Evolutionary conservation across 2,888 invertebrate species (phyloP).

Genomic region (Idaea biselata): DNA sequence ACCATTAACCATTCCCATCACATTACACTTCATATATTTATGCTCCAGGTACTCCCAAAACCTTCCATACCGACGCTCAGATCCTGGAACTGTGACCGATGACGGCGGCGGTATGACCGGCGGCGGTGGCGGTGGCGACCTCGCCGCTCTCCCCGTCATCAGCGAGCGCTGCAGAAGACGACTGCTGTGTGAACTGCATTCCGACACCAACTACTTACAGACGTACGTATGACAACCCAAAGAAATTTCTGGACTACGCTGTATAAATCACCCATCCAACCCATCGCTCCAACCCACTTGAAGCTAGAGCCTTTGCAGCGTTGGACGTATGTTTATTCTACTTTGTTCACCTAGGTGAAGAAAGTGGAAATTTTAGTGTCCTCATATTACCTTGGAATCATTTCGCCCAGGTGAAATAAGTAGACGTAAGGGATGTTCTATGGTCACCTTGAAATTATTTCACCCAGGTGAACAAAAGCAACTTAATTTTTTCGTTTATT

Average conservation of each 20-base stretch:
- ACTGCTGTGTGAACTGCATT: slow-evolving; percentile 65
- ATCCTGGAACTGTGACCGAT: slow-evolving; percentile 11
- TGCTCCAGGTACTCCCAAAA: slow-evolving; percentile 40
- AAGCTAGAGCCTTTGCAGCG: too few species aligned
- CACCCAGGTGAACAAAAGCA: too few species aligned
- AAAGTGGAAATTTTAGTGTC: too few species aligned
- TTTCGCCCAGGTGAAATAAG: too few species aligned
- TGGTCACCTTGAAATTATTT: too few species aligned
- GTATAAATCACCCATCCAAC: background rate
- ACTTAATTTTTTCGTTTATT: too few species aligned
- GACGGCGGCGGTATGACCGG: slow-evolving; percentile 18
- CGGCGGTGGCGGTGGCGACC: slow-evolving; percentile 15
- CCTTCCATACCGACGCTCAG: slow-evolving; percentile 41
- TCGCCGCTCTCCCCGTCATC: slow-evolving; percentile 32
- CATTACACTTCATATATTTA: background rate
- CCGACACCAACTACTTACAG: slow-evolving; percentile 47
- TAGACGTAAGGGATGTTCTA: too few species aligned
- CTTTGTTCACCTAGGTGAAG: too few species aligned
- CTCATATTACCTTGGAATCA: too few species aligned
- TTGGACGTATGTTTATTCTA: too few species aligned
- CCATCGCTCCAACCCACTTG: too few species aligned
- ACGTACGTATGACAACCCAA: background rate
- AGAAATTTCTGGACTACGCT: too few species aligned
- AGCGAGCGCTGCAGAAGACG: slow-evolving; percentile 65
- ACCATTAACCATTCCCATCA: background rate